Base-by-base conservation (phyloP, 1,140 invertebrate species). In the Mylabris phalerata region DNA sequence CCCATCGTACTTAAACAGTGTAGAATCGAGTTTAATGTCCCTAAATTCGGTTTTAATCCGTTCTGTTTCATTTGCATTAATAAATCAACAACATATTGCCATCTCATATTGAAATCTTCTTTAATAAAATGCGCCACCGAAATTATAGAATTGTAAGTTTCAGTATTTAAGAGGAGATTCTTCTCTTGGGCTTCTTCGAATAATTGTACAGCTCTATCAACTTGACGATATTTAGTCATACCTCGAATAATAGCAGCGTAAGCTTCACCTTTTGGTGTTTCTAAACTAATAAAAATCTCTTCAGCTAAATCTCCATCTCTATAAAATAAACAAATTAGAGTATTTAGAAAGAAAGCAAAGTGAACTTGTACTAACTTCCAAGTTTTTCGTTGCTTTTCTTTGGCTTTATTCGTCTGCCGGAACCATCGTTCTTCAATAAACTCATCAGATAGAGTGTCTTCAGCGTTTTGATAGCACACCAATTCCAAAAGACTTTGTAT, bases 401-500 rank as follows among this genome's bases (percentile, higher is more conserved):
- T 78, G 4, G 67, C 65, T 52, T 71, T 63, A 66, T 71, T 65
- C 63, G 73, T 72, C 50, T 79, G 75, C 59, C 67, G 67, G 68
- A 88, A 92, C 88, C 86, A 93, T 50, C 82, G 80, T 73, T 92
- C 86, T 71, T 92, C 88, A n/a, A 86, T 70, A 68, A 84, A 85
- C 47, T 91, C 85, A 42, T 82, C 78, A 9, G 80, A 75, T 19
- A 82, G 54, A 0, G 80, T 75, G 57, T 90, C 84, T 48, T 82
- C 75, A 61, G 81, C 79, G 75, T 95, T 95, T 64, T 84, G 88
- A 72, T 84, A 95, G 69, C 90, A 92, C 3, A 93, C 69, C 10
- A 95, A 70, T 74, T 95, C 89, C 9, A 95, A 74, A n/a, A 94
- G 74, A 10, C 80, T 73, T 62, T 90, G 82, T 69, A 85, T 83